Base-by-base conservation (phyloP, 2,797 vertebrate genomes). In the Nasua narica region DNA sequence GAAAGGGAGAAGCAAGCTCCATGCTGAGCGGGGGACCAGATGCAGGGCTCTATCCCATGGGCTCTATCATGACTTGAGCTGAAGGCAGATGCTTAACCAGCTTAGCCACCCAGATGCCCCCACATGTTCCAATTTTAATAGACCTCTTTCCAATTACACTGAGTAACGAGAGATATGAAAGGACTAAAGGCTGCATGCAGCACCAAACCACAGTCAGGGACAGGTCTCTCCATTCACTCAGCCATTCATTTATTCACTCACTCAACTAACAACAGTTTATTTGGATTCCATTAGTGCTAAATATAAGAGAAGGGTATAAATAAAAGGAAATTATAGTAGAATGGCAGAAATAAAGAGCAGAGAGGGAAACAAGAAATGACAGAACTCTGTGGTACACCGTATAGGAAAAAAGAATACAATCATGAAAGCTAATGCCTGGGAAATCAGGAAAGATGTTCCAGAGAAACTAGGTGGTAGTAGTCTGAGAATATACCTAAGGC, bases 331-430 rank as follows among this genome's bases (percentile, higher is more conserved):
- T 65, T 29, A 2, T 25, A 82, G 8, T 67, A 74, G 19, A 83
- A 60, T 25, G 13, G 18, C 65, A 94, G 48, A 79, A 87, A 60
- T 18, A 52, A 60, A 60, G 58, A 77, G 2, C 16, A 56, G 2
- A 48, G 3, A 67, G 29, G n/a, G 15, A 86, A 90, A 52, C 11
- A 56, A 85, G 37, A 40, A 69, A 62, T n/a, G 50, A 46, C 1
- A 3, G 5, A 56, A 16, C 0, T 23, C 9, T 0, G 1, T 77
- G 40, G 7, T 29, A 32, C 3, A 58, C 1, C n/a, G 0, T 48
- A 11, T 10, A 74, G 6, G 16, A 54, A 81, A 48, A 9, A 87
- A 60, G 54, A 52, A 52, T 21, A 60, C 0, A 32, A 13, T 56
- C 35, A 6, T 52, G 19, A 6, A 60, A 91, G 25, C 6, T 35